These are phyloP conservation scores for Penaeus monodon DNA, from an alignment of 2,888 invertebrate genomes.

Conservation along the genomic window DNA sequence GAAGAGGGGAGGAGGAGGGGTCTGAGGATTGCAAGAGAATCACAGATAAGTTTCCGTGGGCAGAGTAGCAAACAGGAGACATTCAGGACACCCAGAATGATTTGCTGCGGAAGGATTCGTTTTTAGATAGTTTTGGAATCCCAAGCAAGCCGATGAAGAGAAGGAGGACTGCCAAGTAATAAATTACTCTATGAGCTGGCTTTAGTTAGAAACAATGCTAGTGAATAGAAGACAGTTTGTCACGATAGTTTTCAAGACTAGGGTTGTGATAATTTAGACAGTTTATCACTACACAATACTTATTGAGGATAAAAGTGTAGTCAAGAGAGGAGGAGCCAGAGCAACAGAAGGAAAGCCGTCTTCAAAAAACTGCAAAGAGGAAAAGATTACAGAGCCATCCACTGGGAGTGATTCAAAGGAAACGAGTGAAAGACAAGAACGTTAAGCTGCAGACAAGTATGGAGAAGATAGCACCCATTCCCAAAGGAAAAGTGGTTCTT, in stretches of 20 bases:
- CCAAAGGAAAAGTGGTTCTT: background rate
- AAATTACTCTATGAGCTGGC: background rate
- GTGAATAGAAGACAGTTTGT: background rate
- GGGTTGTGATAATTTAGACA: background rate
- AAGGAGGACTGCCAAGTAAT: background rate
- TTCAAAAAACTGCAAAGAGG: background rate
- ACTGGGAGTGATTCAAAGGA: background rate
- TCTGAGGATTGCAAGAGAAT: background rate
- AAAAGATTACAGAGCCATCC: too few relatives aligned
- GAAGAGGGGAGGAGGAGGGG: background rate
- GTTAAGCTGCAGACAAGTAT: background rate
- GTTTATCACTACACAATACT: background rate
- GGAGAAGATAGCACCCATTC: background rate
- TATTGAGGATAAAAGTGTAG: slow-evolving; percentile 18
- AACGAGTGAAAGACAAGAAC: background rate
- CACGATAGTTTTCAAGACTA: slow-evolving; percentile 27
- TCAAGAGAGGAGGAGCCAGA: slow-evolving; percentile 9
- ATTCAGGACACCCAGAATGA: background rate
- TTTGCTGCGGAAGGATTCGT: slow-evolving; percentile 30
- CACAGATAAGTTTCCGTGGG: background rate
- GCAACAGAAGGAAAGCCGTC: background rate
- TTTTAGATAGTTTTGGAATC: slow-evolving; percentile 35
- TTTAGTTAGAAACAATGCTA: background rate
- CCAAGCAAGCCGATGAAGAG: background rate
- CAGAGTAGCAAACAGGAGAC: background rate